Conservation (phyloP, 2,113 vertebrate genomes). For the Onychostruthus taczanowskii region DNA sequence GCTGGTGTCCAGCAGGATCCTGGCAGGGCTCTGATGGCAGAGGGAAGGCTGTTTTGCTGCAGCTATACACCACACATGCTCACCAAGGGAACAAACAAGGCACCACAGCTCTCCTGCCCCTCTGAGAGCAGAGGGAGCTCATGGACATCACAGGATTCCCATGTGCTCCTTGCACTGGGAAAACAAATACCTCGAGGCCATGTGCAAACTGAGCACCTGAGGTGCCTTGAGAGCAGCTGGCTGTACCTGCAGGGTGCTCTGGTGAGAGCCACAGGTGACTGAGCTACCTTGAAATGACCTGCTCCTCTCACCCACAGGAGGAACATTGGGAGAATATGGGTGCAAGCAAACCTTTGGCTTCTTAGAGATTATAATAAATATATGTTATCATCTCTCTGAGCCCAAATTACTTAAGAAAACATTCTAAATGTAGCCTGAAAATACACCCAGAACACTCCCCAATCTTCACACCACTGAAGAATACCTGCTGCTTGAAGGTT, state of each 20-base stretch:
- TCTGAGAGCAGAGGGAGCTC: not conserved
- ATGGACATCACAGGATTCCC: fast-evolving
- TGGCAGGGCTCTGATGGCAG: not conserved
- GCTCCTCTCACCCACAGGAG: not conserved
- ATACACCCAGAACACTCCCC: not conserved
- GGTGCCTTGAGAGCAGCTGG: not conserved
- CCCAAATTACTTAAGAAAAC: not conserved
- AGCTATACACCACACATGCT: fast-evolving
- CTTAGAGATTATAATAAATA: not conserved
- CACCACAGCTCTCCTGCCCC: not conserved
- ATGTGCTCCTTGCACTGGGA: not conserved
- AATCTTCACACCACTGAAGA: not conserved
- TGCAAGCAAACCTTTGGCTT: not conserved
- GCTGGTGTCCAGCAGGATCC: fast-evolving
- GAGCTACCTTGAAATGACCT: not conserved
- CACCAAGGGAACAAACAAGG: not conserved
- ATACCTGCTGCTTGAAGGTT: not conserved
- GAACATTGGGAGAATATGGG: not conserved
- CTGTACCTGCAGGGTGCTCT: not conserved
- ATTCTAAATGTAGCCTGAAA: not conserved
- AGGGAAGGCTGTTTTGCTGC: not conserved
- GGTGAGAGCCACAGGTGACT: fast-evolving
- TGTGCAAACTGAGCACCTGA: not conserved
- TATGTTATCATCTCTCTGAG: not conserved
- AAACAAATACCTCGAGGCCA: not conserved